Conservation (phyloP, 2,888 invertebrate species). For the Aporophyla nigra region DNA sequence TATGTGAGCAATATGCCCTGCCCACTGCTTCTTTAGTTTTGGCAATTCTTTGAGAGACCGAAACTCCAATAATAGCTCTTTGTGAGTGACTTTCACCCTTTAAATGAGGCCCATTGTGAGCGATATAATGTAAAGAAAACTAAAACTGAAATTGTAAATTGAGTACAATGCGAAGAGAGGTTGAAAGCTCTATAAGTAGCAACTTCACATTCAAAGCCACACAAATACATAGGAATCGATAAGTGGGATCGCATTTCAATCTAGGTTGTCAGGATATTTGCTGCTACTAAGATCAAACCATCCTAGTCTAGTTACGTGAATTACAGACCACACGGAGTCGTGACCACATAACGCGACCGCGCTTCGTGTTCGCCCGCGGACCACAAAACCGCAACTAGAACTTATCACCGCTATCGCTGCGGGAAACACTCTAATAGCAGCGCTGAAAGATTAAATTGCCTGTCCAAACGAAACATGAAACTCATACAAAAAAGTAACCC, state of each 20-base stretch:
- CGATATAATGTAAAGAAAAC: neutral
- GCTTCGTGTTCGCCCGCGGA: slow-evolving; percentile 77
- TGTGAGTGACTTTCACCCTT: too few relatives aligned
- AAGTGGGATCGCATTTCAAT: slow-evolving; percentile 28
- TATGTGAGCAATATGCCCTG: too few relatives aligned
- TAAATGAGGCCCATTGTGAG: too few relatives aligned
- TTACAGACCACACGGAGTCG: slow-evolving; percentile 57
- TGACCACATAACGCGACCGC: slow-evolving; percentile 61
- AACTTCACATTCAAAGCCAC: neutral
- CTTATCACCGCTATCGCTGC: slow-evolving; percentile 68
- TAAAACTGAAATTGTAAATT: neutral
- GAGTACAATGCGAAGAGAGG: neutral
- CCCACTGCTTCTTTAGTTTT: too few relatives aligned
- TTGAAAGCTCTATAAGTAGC: neutral
- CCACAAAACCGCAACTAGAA: slow-evolving; percentile 72
- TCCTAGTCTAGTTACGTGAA: slow-evolving; percentile 49
- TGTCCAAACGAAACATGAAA: slow-evolving; percentile 74
- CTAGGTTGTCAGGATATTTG: slow-evolving; percentile 42
- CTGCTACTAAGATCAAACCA: slow-evolving; percentile 41
- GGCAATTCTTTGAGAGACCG: too few relatives aligned
- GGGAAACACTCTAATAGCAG: slow-evolving; percentile 71
- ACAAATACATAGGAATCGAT: slow-evolving; percentile 8
- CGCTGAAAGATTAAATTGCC: slow-evolving; percentile 74
- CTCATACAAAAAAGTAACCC: slow-evolving; percentile 80
- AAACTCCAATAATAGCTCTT: too few relatives aligned